A percentile compares a stretch with the other conserved stretches of the same genome.
phyloP scores from a whole-genome alignment of 2,113 vertebrate genomes.

The Corythoichthys haematopterus region DNA sequence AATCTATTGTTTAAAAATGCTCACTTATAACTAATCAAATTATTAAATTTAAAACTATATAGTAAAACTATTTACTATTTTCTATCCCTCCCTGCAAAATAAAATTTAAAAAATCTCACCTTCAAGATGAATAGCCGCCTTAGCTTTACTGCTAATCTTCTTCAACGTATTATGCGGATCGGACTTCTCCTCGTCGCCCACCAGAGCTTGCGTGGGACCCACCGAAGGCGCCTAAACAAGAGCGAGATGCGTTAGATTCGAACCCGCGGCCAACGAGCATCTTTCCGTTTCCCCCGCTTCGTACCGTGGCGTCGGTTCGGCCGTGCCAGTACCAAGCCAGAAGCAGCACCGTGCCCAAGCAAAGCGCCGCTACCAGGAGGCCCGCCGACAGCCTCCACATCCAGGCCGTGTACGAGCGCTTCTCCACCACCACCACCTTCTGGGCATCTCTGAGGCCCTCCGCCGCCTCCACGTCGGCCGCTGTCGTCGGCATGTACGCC shows the following conservation, averaged over 20 bases:
- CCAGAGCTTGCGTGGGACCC: constrained; percentile 15
- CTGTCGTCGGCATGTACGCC: constrained; percentile 34
- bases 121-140: constrained; percentile 71
- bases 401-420: constrained; percentile 37
- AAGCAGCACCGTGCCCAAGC: constrained; percentile 37
- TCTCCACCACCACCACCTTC: constrained; percentile 43
- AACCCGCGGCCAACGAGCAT: too few relatives aligned
- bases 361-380: constrained; percentile 32
- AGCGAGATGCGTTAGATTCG: not conserved
- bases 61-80: too few relatives aligned
- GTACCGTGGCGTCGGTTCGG: constrained; percentile 30
- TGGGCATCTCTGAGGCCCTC: constrained; percentile 20
- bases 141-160: constrained; percentile 54
- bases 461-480: constrained; percentile 48
- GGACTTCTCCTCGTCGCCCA: constrained; percentile 13
- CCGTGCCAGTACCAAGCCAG: constrained; percentile 37
- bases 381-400: constrained; percentile 40
- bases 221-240: constrained; percentile 14
- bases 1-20: too few relatives aligned
- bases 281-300: not conserved
- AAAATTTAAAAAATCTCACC: constrained; percentile 57
- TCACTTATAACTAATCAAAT: too few relatives aligned
- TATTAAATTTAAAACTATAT: too few relatives aligned
- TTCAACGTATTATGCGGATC: constrained; percentile 46
- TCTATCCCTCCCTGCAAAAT: too few relatives aligned